Conservation (phyloP, 37 sponge, comb jelly and placozoan genomes). For the Crambe crambe region DNA sequence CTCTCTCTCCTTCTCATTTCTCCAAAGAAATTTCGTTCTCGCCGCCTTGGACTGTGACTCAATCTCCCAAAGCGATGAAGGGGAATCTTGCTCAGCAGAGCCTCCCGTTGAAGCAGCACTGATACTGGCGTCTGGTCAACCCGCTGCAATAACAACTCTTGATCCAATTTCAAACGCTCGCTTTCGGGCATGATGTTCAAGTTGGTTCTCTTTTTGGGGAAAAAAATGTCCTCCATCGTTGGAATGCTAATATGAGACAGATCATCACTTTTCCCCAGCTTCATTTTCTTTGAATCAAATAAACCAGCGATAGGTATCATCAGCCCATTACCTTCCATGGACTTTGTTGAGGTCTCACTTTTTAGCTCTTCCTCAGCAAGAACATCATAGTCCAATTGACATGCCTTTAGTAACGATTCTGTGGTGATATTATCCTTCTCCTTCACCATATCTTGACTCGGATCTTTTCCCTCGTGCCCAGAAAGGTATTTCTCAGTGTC, state of each 20-base stretch:
- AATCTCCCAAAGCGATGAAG: conserved; percentile 34
- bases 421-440: neutral
- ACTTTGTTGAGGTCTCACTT: neutral
- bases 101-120: conserved; percentile 29
- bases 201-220: neutral
- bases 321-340: neutral
- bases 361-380: neutral
- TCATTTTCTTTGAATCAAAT: neutral
- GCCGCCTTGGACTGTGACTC: conserved; percentile 22
- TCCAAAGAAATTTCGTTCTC: conserved; percentile 29
- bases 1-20: conserved; percentile 13
- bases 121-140: conserved; percentile 57
- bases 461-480: neutral
- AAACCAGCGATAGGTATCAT: conserved; percentile 15
- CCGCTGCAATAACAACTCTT: conserved; percentile 2
- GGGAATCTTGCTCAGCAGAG: conserved; percentile 20
- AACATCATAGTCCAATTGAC: conserved; percentile 16
- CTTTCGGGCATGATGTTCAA: conserved; percentile 14
- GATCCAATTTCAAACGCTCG: neutral
- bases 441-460: neutral
- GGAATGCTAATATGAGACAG: conserved; percentile 28
- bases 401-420: neutral
- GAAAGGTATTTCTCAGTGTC: conserved; percentile 11
- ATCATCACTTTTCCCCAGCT: conserved; percentile 32
- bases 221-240: conserved; percentile 6